phyloP scores from a whole-genome alignment of 2,888 invertebrate genomes.

The Hypselothyrea guttata region DNA sequence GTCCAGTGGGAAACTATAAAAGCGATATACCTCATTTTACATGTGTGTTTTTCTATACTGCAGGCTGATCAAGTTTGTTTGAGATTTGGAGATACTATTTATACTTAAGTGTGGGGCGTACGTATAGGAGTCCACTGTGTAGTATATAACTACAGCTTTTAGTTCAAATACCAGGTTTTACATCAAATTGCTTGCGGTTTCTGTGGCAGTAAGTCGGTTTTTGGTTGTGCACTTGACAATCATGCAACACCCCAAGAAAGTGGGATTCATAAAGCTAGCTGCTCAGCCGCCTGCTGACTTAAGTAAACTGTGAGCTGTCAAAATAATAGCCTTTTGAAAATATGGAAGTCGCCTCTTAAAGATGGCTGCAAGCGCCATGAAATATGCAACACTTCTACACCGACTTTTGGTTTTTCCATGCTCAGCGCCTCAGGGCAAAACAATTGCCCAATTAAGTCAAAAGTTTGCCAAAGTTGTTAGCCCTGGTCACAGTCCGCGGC shows the following conservation, averaged over 20 bases:
- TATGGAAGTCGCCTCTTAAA: constrained; percentile 17
- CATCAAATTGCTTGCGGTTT: not conserved
- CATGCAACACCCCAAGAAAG: constrained; percentile 3
- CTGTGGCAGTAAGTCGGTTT: not conserved
- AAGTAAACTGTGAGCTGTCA: constrained; percentile 27
- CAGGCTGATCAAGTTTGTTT: too few relatives aligned
- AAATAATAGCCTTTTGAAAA: constrained; percentile 22
- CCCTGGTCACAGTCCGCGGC: not conserved
- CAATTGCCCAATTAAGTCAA: constrained; percentile 69
- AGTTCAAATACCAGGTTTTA: not conserved
- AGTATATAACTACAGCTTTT: not conserved
- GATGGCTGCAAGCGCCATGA: constrained; percentile 25
- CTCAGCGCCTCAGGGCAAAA: constrained; percentile 37
- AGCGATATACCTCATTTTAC: too few relatives aligned
- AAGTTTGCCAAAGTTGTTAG: constrained; percentile 42
- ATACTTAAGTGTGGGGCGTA: too few relatives aligned
- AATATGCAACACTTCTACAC: constrained; percentile 53
- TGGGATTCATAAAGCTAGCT: constrained; percentile 34
- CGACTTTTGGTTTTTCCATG: constrained; percentile 36
- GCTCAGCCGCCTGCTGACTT: constrained; percentile 16
- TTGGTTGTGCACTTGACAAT: constrained; percentile 9
- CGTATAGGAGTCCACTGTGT: too few relatives aligned
- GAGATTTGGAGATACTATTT: too few relatives aligned
- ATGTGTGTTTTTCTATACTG: too few relatives aligned
- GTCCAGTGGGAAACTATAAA: too few relatives aligned